Evolutionary conservation across 2,797 vertebrate species (phyloP).

Genomic region (Lutjanus argentimaculatus): DNA sequence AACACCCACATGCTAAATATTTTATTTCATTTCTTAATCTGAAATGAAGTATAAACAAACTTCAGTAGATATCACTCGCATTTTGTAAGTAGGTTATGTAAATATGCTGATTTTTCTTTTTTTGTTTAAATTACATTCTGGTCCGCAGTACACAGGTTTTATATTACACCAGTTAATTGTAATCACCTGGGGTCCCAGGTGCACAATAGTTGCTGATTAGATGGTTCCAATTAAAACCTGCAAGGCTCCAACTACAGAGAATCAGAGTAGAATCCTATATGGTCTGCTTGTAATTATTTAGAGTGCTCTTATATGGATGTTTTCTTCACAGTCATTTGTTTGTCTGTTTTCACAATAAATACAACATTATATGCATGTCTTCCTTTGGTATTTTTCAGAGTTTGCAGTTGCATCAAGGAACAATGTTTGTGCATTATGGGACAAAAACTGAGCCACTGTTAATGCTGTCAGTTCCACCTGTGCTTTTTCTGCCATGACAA

Average conservation of each 20-base stretch:
- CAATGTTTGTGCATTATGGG: background rate
- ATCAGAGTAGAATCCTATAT: background rate
- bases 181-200: slow-evolving; percentile 26
- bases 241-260: background rate
- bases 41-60: slow-evolving; percentile 8
- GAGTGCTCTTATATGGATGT: background rate
- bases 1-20: slow-evolving; percentile 32
- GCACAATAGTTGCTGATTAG: slow-evolving; percentile 36
- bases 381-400: background rate
- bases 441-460: background rate
- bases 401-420: too few relatives aligned
- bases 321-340: background rate
- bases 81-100: slow-evolving; percentile 8
- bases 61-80: slow-evolving; percentile 4
- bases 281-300: slow-evolving; percentile 6
- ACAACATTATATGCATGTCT: background rate
- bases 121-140: background rate
- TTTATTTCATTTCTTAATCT: slow-evolving; percentile 15
- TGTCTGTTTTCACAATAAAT: background rate
- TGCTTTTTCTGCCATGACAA: background rate
- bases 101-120: background rate
- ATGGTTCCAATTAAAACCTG: slow-evolving; percentile 47
- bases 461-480: too few relatives aligned
- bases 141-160: slow-evolving; percentile 4
- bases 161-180: slow-evolving; percentile 10